Conservation (phyloP, 92 coral and sea anemone genomes). For the Meandrina meandrites region DNA sequence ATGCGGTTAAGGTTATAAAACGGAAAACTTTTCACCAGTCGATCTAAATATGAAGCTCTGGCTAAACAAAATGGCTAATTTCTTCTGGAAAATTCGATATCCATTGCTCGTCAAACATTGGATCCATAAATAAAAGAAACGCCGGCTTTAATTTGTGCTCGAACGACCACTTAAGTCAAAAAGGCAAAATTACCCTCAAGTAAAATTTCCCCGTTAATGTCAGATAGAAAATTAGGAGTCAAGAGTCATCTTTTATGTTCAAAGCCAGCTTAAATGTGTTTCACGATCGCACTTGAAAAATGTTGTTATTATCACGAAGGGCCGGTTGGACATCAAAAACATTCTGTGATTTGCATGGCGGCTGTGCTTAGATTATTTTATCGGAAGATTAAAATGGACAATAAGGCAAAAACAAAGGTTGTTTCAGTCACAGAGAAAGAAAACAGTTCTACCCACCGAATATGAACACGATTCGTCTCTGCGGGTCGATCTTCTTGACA, state of each 20-base stretch:
- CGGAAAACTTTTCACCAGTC: not conserved
- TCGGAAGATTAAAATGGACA: conserved; percentile 7
- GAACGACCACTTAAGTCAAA: not conserved
- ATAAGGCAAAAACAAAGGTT: not conserved
- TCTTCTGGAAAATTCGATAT: not conserved
- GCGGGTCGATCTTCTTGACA: conserved; percentile 72
- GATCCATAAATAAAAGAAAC: too few species aligned
- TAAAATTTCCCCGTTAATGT: not conserved
- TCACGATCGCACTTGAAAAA: not conserved
- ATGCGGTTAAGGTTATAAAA: conserved; percentile 2
- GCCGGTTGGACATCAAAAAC: not conserved
- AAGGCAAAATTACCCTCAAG: not conserved
- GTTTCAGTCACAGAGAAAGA: not conserved
- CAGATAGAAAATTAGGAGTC: not conserved
- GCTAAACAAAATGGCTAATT: not conserved
- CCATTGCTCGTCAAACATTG: not conserved
- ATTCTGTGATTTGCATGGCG: conserved; percentile 30
- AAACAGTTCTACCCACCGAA: conserved; percentile 64
- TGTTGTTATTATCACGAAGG: not conserved
- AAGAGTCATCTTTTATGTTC: not conserved
- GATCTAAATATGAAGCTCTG: not conserved
- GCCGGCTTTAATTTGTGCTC: not conserved
- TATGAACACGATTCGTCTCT: conserved; percentile 74
- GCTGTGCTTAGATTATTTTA: not conserved
- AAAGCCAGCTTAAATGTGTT: not conserved